phyloP scores from a whole-genome alignment of 2,888 invertebrate genomes.

The Drosophila demipolita region DNA sequence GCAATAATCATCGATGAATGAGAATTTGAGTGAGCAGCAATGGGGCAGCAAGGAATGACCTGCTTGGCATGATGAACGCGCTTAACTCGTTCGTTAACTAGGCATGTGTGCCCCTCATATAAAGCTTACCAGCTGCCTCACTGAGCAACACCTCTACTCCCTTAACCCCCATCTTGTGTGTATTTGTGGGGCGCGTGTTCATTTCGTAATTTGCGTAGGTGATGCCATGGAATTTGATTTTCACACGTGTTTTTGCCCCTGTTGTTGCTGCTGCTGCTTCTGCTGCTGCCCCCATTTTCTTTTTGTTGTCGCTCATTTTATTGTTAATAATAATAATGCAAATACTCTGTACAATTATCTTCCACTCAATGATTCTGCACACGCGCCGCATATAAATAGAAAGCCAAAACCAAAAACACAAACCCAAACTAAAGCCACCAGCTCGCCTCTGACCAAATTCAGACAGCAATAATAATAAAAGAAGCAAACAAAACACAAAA shows the following conservation, averaged over 20 bases:
- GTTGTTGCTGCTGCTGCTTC: constrained; percentile 18
- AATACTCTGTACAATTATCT: constrained; percentile 75
- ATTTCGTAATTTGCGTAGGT: constrained; percentile 80
- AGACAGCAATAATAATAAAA: background rate
- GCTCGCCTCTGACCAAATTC: constrained; percentile 14
- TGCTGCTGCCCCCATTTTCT: constrained; percentile 19
- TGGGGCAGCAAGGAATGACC: constrained; percentile 42
- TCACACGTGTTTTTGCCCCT: constrained; percentile 74
- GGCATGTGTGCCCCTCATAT: constrained; percentile 28
- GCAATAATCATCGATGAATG: constrained; percentile 82
- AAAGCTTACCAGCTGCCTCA: constrained; percentile 27
- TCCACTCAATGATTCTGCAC: constrained; percentile 73
- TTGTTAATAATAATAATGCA: constrained; percentile 77
- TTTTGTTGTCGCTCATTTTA: constrained; percentile 67
- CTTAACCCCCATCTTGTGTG: background rate
- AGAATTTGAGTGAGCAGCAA: constrained; percentile 43
- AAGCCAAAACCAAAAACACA: constrained; percentile 22
- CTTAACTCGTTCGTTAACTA: constrained; percentile 64
- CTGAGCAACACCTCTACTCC: constrained; percentile 4
- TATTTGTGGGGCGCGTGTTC: constrained; percentile 67
- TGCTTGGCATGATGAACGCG: constrained; percentile 69
- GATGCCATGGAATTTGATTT: constrained; percentile 83
- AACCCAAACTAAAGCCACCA: background rate
- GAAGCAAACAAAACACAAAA: background rate
- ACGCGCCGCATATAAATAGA: constrained; percentile 70